phyloP scores from a whole-genome alignment of 2,113 vertebrate species.

The Pholis gunnellus region DNA sequence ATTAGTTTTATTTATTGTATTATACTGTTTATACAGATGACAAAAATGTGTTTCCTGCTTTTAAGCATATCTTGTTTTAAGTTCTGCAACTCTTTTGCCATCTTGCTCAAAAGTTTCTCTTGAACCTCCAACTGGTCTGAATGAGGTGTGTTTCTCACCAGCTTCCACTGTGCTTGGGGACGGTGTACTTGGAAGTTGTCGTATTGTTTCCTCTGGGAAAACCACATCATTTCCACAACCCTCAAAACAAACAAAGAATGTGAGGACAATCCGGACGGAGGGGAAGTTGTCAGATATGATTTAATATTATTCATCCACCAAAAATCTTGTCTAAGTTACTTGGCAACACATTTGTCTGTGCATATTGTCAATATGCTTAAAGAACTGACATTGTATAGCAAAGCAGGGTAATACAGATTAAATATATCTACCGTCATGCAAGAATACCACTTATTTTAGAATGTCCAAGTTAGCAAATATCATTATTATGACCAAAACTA shows the following conservation, averaged over 20 bases:
- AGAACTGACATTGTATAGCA: neutral
- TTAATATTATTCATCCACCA: neutral
- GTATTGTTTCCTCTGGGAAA: neutral
- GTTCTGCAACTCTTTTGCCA: neutral
- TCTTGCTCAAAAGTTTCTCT: neutral
- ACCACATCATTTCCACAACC: too few species aligned
- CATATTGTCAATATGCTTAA: neutral
- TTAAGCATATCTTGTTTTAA: neutral
- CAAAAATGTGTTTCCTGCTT: neutral
- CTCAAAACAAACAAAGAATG: too few species aligned
- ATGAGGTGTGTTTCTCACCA: neutral
- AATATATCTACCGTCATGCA: neutral
- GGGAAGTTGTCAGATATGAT: neutral
- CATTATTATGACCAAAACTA: neutral
- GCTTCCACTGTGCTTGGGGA: neutral
- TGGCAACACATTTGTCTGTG: neutral
- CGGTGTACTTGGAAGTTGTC: too few species aligned
- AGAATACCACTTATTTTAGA: neutral
- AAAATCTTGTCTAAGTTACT: neutral
- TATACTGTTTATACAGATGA: neutral
- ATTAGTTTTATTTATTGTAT: too few species aligned
- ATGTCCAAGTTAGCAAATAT: neutral
- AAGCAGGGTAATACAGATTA: neutral
- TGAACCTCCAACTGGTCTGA: neutral
- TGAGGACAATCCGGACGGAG: too few species aligned